Base-by-base conservation (phyloP, 2,113 vertebrate species). In the Oceanodroma tethys region DNA sequence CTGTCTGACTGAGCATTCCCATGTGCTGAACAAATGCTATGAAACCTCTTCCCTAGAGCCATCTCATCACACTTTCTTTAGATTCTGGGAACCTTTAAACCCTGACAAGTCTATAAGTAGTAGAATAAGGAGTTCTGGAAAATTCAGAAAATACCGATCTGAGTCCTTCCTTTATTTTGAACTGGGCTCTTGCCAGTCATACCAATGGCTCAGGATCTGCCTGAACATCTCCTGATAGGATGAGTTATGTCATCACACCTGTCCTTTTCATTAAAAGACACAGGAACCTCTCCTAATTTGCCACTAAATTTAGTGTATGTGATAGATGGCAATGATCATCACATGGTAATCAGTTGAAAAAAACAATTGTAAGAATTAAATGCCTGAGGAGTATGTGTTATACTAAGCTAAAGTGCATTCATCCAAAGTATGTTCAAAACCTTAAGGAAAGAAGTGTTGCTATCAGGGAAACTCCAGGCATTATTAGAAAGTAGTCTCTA, bases 291-390 rank as follows among this genome's bases (percentile, higher is more conserved):
- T 62, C 17, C n/a, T 87, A 26, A 70, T 34, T 21, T 55, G 36
- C 36, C 14, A 30, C 42, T 30, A 34, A 52, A 81, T 66, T 56
- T 6, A 14, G 4, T 38, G 21, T 11, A 2, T 30, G 50, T 21
- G 16, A 21, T 9, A 29, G 34, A 11, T 43, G 55, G 7, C 68
- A 78, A 30, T 26, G 65, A 34, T 11, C 34, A 13, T 19, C 36
- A 16, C 0, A 0, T 21, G 18, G 36, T 17, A 18, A 36, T 20
- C 13, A 67, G 38, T 7, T 8, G 27, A 40, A 60, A 20, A 86
- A 75, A 80, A 18, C 3, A 30, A 8, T 38, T 56, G 6, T 42
- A 29, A 59, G 4, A 65, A 70, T 43, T 76, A 56, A 72, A 38
- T 50, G 13, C 25, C 25, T 7, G 10, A 45, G 62, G 13, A 74